Percentiles rank a stretch among this genome's conserved stretches.
These are phyloP conservation scores for Pundamilia nyererei DNA, from an alignment of 2,113 vertebrate species.

Conservation along the genomic window DNA sequence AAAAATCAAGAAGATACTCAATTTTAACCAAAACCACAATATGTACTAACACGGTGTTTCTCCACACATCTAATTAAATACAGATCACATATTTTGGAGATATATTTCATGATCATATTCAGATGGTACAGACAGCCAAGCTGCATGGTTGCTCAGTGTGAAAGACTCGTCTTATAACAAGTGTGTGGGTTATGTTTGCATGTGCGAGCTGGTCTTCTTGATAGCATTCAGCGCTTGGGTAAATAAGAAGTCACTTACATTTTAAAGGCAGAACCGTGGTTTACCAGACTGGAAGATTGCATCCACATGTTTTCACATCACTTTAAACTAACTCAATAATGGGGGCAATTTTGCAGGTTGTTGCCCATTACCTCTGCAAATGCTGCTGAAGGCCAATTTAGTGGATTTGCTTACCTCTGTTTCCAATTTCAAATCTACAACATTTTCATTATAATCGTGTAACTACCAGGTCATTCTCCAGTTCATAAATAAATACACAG, in stretches of 20 bases:
- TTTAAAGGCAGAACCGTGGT: constrained; percentile 8
- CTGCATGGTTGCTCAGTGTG: neutral
- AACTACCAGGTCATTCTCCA: neutral
- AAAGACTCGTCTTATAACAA: neutral
- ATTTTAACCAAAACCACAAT: neutral
- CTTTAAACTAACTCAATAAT: constrained; percentile 31
- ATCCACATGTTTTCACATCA: neutral
- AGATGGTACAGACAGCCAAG: neutral
- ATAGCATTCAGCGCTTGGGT: constrained; percentile 32
- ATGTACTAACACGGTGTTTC: neutral
- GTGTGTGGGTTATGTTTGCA: neutral
- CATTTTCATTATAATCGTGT: neutral
- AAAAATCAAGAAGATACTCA: neutral
- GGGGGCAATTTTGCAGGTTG: neutral
- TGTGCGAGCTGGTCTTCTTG: neutral
- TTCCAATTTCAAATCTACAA: neutral
- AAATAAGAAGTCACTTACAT: constrained; percentile 38
- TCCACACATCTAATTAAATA: neutral
- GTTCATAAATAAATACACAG: neutral
- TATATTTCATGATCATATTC: neutral
- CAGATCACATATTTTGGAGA: neutral
- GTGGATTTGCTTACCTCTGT: neutral
- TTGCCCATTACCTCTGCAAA: neutral
- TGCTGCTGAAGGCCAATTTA: neutral
- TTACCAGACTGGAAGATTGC: neutral